Evolutionary conservation across 2,797 vertebrate genomes (phyloP).

Genomic region (Sebastes alutus): DNA sequence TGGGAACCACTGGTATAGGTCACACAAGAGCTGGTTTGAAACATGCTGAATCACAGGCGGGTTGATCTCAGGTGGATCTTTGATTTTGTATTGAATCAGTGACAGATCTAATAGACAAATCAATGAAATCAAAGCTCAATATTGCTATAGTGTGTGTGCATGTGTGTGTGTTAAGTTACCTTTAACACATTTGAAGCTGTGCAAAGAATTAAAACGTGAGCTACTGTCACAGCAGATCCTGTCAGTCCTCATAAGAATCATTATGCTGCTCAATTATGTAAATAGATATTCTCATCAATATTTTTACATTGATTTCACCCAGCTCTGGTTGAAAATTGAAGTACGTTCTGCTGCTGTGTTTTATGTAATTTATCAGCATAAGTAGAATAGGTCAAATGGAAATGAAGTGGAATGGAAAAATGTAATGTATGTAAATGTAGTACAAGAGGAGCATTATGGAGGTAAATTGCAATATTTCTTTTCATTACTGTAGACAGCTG

Average conservation of each 20-base stretch:
- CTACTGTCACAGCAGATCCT: not conserved
- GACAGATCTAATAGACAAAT: not conserved
- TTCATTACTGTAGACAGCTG: not conserved
- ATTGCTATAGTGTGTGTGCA: too few relatives aligned
- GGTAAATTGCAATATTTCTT: not conserved
- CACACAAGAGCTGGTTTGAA: not conserved
- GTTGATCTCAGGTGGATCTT: not conserved
- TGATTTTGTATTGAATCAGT: not conserved
- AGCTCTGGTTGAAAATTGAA: not conserved
- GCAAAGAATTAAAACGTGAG: not conserved
- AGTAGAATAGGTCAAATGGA: not conserved
- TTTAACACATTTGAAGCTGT: not conserved
- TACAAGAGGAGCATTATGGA: not conserved
- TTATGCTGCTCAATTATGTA: too few relatives aligned
- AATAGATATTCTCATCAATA: not conserved
- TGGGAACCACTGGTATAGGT: too few relatives aligned
- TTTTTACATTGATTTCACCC: not conserved
- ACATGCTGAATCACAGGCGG: not conserved
- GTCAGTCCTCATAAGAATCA: conserved; percentile 18
- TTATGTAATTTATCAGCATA: not conserved
- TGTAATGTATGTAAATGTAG: conserved; percentile 6
- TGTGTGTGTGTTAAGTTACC: not conserved
- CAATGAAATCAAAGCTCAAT: not conserved
- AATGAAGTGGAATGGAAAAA: not conserved
- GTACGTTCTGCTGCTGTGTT: not conserved